phyloP scores from a whole-genome alignment of 37 sponge, comb jelly and placozoan species.

The Beroe ovata region DNA sequence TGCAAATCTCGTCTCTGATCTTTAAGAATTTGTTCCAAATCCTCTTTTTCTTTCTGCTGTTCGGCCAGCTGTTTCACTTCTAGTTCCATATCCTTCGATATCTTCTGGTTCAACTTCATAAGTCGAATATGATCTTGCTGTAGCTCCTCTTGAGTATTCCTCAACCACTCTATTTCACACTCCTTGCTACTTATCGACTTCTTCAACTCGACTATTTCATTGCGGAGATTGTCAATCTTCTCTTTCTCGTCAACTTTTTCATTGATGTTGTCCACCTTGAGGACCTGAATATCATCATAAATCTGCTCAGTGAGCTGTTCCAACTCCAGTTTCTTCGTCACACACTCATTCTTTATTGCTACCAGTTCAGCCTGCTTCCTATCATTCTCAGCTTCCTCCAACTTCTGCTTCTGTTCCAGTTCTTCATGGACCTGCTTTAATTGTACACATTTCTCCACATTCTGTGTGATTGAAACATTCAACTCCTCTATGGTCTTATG shows the following conservation, averaged over 20 bases:
- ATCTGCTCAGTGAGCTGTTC: background rate
- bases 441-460: background rate
- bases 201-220: background rate
- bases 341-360: background rate
- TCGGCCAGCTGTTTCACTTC: background rate
- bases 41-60: background rate
- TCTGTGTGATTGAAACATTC: background rate
- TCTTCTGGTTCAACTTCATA: background rate
- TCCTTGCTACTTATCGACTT: background rate
- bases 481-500: conserved; percentile 19
- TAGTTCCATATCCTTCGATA: background rate
- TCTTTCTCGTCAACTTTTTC: background rate
- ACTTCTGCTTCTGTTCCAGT: background rate
- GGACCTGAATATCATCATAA: background rate
- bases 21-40: background rate
- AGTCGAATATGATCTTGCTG: conserved; percentile 22
- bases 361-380: conserved; percentile 3
- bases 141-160: conserved; percentile 7
- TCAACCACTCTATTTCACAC: conserved; percentile 7
- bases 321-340: background rate
- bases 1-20: background rate
- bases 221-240: background rate
- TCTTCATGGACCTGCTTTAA: background rate
- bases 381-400: background rate
- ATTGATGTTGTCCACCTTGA: background rate